Percentiles rank a stretch among this genome's conserved stretches.
phyloP scores from a whole-genome alignment of 2,797 vertebrate genomes.

The Thalassophryne amazonica region DNA sequence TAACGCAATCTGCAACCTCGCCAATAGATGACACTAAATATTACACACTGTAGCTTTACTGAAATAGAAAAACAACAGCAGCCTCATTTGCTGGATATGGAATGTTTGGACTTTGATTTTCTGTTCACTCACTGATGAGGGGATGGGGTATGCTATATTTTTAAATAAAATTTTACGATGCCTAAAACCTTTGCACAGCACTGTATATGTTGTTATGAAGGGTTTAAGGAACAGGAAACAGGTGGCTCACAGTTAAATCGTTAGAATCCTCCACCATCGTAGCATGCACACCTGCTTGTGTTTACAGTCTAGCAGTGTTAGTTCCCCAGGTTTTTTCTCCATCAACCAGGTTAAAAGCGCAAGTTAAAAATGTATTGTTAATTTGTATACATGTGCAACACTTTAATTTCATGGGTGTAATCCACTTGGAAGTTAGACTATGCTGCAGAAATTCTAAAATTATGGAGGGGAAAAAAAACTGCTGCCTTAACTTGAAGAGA shows the following conservation, averaged over 20 bases:
- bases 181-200: no score
- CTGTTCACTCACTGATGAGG: no score
- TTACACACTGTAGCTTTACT: no score
- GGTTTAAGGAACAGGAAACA: conserved; percentile 54
- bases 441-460: neutral
- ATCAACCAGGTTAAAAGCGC: conserved; percentile 1
- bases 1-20: no score
- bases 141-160: no score
- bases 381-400: neutral
- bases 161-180: no score
- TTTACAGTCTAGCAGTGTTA: neutral
- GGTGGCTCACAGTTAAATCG: conserved; percentile 23
- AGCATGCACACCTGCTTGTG: conserved; percentile 13
- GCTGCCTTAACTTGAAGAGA: neutral
- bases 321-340: neutral
- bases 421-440: neutral
- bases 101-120: no score
- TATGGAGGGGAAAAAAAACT: neutral
- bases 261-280: conserved; percentile 5
- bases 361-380: neutral
- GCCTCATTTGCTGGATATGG: no score
- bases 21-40: no score
- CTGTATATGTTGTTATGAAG: conserved; percentile 3
- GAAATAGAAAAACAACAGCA: no score
- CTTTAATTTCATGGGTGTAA: neutral